These are phyloP conservation scores for Tyto alba DNA, from an alignment of 2,113 vertebrate genomes.

Conservation along the genomic window DNA sequence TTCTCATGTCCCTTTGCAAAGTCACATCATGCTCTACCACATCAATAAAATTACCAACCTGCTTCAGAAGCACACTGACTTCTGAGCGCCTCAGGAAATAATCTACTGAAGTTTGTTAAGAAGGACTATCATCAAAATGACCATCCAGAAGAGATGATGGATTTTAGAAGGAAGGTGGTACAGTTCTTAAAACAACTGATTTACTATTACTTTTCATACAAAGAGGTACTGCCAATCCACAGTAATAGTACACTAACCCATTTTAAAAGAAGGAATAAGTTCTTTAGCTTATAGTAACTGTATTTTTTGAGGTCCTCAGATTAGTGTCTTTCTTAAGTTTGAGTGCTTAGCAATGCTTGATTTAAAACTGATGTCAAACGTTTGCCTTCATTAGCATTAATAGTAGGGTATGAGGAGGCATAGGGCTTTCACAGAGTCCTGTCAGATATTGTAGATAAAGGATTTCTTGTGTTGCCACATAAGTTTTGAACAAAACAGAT, in stretches of 20 bases:
- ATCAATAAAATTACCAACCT: not conserved
- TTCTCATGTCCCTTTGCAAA: not conserved
- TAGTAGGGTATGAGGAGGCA: not conserved
- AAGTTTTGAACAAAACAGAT: not conserved
- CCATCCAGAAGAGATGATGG: not conserved
- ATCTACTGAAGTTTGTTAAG: not conserved
- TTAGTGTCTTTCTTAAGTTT: not conserved
- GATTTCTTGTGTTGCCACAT: not conserved
- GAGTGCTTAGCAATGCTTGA: not conserved
- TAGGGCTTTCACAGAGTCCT: not conserved
- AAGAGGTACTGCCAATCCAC: not conserved
- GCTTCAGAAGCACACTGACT: not conserved
- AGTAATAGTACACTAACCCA: not conserved
- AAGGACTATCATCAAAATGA: not conserved
- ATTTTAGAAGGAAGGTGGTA: not conserved
- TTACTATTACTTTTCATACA: not conserved
- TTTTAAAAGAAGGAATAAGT: not conserved
- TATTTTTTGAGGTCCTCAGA: not conserved
- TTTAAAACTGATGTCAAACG: not conserved
- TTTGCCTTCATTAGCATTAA: not conserved
- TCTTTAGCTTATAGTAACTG: not conserved
- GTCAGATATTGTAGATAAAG: not conserved
- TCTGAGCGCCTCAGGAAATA: not conserved
- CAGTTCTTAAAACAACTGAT: not conserved
- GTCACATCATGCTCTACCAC: not conserved